These are phyloP conservation scores for Echinarachnius parma DNA, from an alignment of 53 echinoderm and acorn worm genomes.

Conservation along the genomic window DNA sequence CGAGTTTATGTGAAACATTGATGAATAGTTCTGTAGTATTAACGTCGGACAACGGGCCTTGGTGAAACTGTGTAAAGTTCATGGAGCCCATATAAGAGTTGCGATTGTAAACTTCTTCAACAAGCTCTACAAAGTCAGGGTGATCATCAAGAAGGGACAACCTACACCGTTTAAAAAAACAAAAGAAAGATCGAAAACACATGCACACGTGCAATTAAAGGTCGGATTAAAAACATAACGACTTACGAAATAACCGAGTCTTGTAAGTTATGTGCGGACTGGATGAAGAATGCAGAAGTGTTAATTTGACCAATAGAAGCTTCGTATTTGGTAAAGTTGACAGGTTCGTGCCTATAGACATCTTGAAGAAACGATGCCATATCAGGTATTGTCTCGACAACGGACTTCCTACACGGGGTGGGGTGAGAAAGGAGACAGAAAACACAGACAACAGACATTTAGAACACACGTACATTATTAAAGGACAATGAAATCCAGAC, in stretches of 20 bases:
- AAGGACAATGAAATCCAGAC: too few relatives aligned
- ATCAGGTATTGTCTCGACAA: slow-evolving; percentile 15
- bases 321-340: slow-evolving; percentile 28
- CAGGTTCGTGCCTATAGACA: neutral
- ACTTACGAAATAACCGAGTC: slow-evolving; percentile 35
- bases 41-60: neutral
- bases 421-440: neutral
- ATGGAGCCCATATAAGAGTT: slow-evolving; percentile 8
- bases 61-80: slow-evolving; percentile 24
- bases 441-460: neutral
- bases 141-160: neutral
- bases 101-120: neutral
- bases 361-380: slow-evolving; percentile 19
- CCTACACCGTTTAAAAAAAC: slow-evolving; percentile 9
- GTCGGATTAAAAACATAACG: neutral
- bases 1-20: slow-evolving; percentile 28
- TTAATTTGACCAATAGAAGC: slow-evolving; percentile 11
- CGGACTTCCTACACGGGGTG: slow-evolving; percentile 14
- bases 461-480: too few relatives aligned
- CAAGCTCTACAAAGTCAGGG: slow-evolving; percentile 8
- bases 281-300: slow-evolving; percentile 17
- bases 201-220: slow-evolving; percentile 2
- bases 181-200: neutral
- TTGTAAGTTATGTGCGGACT: slow-evolving; percentile 11
- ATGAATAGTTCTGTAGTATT: slow-evolving; percentile 21